Evolutionary conservation across 2,888 invertebrate genomes (phyloP).

Genomic region (Furcula furcula): DNA sequence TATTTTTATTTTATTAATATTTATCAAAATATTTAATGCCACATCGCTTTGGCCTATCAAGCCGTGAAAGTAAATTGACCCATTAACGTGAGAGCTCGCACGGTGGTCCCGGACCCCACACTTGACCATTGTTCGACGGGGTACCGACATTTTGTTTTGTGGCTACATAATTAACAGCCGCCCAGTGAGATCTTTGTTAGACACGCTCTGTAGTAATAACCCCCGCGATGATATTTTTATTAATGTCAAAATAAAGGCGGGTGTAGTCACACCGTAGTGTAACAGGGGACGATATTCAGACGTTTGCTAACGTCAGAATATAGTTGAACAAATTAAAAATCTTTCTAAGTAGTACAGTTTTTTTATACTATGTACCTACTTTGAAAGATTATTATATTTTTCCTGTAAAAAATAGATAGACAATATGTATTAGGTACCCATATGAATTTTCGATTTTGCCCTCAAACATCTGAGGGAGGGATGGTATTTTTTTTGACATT

Average conservation of each 20-base stretch:
- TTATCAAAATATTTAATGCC: slow-evolving; percentile 42
- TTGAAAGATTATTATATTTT: no score
- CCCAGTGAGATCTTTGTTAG: slow-evolving; percentile 78
- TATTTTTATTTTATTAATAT: slow-evolving; percentile 35
- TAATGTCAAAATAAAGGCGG: slow-evolving; percentile 78
- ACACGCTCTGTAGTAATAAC: slow-evolving; percentile 79
- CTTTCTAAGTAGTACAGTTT: no score
- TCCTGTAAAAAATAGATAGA: no score
- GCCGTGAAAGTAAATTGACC: slow-evolving; percentile 50
- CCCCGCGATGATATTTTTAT: slow-evolving; percentile 80
- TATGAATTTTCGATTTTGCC: no score
- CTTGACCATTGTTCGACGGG: slow-evolving; percentile 69
- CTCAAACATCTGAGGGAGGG: no score
- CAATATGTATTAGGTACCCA: no score
- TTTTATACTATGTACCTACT: no score
- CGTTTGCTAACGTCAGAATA: no score
- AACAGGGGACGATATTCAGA: slow-evolving; percentile 11
- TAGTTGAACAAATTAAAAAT: no score
- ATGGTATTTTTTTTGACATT: no score
- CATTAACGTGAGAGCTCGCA: slow-evolving; percentile 40
- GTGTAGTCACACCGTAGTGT: slow-evolving; percentile 52
- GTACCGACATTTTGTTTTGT: slow-evolving; percentile 72
- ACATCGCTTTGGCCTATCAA: slow-evolving; percentile 45
- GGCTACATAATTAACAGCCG: slow-evolving; percentile 78
- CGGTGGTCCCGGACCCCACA: slow-evolving; percentile 74